Evolutionary conservation across 1,140 invertebrate genomes (phyloP), one percentile per base, ranked within the genome.

Genomic region (Euwallacea similis): DNA sequence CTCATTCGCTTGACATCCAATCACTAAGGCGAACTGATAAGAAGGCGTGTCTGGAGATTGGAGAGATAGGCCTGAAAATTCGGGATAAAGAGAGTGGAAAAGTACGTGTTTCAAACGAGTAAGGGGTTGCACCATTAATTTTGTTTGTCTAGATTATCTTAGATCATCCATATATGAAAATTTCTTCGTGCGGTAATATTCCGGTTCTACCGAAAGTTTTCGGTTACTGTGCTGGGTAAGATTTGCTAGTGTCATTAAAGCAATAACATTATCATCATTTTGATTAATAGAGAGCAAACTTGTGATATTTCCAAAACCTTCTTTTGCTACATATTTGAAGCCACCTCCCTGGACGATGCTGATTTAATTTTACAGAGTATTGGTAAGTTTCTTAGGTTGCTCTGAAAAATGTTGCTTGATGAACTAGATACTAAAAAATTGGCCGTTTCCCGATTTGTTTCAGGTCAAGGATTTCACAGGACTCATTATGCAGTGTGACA

Each of bases 221-320:
- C 81, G 87, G 86, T 65, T 89, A 87, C 75, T 87, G 89, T 76
- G 84, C 85, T 58, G 86, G 87, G 88, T 89, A 79, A 81, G 78
- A 76, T 15, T 10, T 15, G 6, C 3, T 55, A 62, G 2, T 43
- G 7, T 16, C 46, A 53, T 42, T 42, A 58, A 64, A 2, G 43
- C 7, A 47, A 64, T 44, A 41, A 42, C 42, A 46, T 59, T 8
- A 71, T 43, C 67, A 10, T 71, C 53, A 55, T 61, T 58, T 73
- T 69, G 68, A 50, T 59, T 74, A 74, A 63, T 79, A 88, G 87
- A 7, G 84, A 88, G 62, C 86, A 86, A 16, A 85, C 85, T 47
- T 88, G 86, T 73, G 87, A 84, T 67, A 66, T 86, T 53, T 84
- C 86, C 60, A 85, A 81, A 42, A 80, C 84, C 69, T 88, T 88